Evolutionary conservation across 2,888 invertebrate species (phyloP), one percentile per base, ranked within the genome.

Genomic region (Camponotus fellah): DNA sequence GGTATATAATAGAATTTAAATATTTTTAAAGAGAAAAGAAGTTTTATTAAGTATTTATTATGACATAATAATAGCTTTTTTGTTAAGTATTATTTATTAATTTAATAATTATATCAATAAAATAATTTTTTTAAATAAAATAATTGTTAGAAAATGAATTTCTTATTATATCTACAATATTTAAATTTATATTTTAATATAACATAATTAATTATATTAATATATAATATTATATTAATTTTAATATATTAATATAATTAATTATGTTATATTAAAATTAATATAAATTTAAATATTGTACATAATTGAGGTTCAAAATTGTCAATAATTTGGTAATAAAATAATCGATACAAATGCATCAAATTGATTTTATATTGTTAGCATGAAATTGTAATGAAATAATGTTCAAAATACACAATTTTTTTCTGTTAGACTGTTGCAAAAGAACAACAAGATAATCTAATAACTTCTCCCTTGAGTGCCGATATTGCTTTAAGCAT

Each of bases 381-480:
- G 6, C 3, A 68, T 49, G 21, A 21, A 46, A 82, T 46, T 1
- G 14, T 53, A 53, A 37, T 66, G 17, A 26, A 2, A 9, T 12
- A 77, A 26, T 8, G 17, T 64, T 69, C 8, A 56, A 2, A 40
- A 12, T 9, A 3, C 2, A 17, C 26, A 17, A 56, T 32, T 46
- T 14, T 56, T 90, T 89, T 40, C 53, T 89, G 88, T 53, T 58
- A 93, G 93, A 58, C 58, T 14, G 68, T 93, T 5, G 85, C 82
- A n/a, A 53, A 86, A 10, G 83, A 66, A 4, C 34, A 82, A 3
- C 9, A 58, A 32, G 88, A 86, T 8, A 94, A 94, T 86, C 84
- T 94, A 3, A 91, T 94, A 69, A 85, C 77, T 8, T 95, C 95
- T 34, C 94, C 95, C 0, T 79, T 95, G 34, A 95, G 95, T 64